Base-by-base conservation (phyloP, 1,140 invertebrate genomes). In the Globodera rostochiensis region DNA sequence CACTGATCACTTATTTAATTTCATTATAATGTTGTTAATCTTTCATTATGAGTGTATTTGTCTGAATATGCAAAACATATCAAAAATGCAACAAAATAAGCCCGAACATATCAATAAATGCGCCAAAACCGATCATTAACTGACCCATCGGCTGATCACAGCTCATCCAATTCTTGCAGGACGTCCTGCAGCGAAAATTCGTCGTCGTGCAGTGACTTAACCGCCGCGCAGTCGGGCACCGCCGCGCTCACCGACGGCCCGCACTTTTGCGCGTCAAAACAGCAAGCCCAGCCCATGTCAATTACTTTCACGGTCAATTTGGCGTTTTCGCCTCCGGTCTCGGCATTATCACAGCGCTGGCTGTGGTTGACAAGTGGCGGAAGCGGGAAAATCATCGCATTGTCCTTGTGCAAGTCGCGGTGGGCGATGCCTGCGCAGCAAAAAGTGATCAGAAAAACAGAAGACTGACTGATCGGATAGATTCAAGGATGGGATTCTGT, bases 391-490 rank as follows among this genome's bases (percentile, higher is more conserved):
- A 71, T 13, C 69, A 71, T 47, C 2, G 69, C 69, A 47, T 71
- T 71, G 36, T 71, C 69, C 4, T 71, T 45, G 69, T 71, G 69
- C 69, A 71, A 13, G 69, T 71, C 69, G 36, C 69, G 69, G 69
- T 71, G 69, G 11, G 69, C 69, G 36, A 71, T 71, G 25, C 69
- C 69, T 71, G 69, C 8, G 19, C 67, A 21, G 36, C 21, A 45
- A 9, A 45, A 45, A 45, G 9, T 45, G 9, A 70, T 21, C 67
- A 25, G 67, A 70, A 9, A 8, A 45, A n/a, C 4, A 19, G 67
- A 5, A 21, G 36, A 36, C 36, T 3, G 36, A 36, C 36, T 36
- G 36, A 36, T 36, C 36, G 36, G 36, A 36, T 36, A 36, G 36
- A 36, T 36, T 36, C 36, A 36, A 36, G 1, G 36, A 36, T 36